Percentiles rank a stretch among this genome's conserved stretches.
Conservation (phyloP, 2,113 vertebrate species). For the Eudyptes chrysolophus region DNA sequence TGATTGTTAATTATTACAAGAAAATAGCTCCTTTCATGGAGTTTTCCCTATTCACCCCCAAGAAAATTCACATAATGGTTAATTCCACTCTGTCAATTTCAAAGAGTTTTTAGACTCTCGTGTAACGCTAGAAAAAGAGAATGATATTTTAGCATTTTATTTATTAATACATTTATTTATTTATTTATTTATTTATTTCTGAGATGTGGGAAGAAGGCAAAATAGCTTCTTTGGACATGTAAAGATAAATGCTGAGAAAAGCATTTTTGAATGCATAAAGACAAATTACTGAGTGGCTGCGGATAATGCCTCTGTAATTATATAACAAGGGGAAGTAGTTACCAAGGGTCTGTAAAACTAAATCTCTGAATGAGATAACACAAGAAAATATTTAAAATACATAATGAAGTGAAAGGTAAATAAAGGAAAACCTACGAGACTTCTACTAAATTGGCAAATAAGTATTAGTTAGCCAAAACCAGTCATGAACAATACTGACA, state of each 20-base stretch:
- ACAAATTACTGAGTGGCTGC: not conserved
- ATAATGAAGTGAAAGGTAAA: not conserved
- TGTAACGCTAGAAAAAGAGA: not conserved
- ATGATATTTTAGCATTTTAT: not conserved
- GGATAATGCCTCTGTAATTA: not conserved
- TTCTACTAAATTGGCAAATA: not conserved
- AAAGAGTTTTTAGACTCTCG: conserved; percentile 2
- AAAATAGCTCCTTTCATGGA: conserved; percentile 47
- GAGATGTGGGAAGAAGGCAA: not conserved
- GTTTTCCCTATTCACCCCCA: conserved; percentile 24
- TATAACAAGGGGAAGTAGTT: not conserved
- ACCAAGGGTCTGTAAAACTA: not conserved
- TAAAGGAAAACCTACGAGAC: not conserved
- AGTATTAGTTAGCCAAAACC: not conserved
- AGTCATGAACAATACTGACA: not conserved
- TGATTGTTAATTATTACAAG: conserved; percentile 60
- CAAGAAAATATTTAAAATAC: not conserved
- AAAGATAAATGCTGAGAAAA: conserved; percentile 13
- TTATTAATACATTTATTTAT: not conserved
- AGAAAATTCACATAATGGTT: conserved; percentile 37
- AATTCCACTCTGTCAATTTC: conserved; percentile 14
- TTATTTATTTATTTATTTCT: not conserved
- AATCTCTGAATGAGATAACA: not conserved
- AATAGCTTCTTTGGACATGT: not conserved
- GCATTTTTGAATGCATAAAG: not conserved